These are phyloP conservation scores for Habroteleia sp. DNA, from an alignment of 2,888 invertebrate genomes.

Conservation along the genomic window DNA sequence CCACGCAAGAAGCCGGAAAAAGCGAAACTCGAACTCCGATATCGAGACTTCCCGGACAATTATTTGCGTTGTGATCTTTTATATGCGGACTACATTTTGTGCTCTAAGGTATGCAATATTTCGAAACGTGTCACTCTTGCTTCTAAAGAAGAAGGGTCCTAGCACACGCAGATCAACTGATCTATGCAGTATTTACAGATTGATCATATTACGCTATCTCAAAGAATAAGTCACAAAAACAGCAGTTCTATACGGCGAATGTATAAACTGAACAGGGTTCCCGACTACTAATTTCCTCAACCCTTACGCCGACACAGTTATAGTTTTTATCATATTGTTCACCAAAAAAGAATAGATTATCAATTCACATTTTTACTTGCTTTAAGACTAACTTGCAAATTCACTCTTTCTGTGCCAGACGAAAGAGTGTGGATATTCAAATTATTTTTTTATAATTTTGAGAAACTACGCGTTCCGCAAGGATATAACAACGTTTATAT, in stretches of 20 bases:
- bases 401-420: not conserved
- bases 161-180: slow-evolving; percentile 5
- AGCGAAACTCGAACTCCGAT: not conserved
- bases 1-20: slow-evolving; percentile 8
- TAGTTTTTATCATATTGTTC: too few species aligned
- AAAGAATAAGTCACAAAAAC: slow-evolving; percentile 4
- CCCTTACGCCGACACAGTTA: slow-evolving; percentile 3
- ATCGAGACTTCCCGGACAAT: not conserved
- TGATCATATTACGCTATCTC: too few species aligned
- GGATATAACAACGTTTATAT: too few species aligned
- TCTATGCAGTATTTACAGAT: slow-evolving; percentile 26
- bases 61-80: slow-evolving; percentile 13
- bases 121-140: not conserved
- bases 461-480: too few species aligned
- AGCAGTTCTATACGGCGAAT: not conserved
- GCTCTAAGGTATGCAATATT: not conserved
- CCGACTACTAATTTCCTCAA: slow-evolving; percentile 12
- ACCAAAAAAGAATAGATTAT: too few species aligned
- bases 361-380: not conserved
- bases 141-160: slow-evolving; percentile 10
- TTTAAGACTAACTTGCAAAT: not conserved
- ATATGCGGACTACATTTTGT: not conserved
- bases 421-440: not conserved
- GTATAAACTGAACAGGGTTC: not conserved
- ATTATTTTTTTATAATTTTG: too few species aligned